phyloP scores from a whole-genome alignment of 2,888 invertebrate genomes.

The Oligia fasciuncula region DNA sequence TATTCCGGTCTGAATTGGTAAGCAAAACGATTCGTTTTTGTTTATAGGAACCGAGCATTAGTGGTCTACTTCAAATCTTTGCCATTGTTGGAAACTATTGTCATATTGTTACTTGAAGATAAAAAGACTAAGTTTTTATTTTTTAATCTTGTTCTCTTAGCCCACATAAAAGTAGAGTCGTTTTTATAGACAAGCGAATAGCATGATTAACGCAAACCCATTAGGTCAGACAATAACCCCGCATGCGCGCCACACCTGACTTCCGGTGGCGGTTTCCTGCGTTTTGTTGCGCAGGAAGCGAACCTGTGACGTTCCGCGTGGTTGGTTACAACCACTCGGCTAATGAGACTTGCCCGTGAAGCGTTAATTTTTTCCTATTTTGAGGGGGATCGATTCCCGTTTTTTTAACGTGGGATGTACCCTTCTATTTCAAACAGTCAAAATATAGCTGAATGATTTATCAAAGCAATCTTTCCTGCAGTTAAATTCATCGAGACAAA shows the following conservation, averaged over 20 bases:
- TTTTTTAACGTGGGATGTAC: not conserved
- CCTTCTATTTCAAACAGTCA: not conserved
- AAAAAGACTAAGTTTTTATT: not conserved
- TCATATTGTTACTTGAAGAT: not conserved
- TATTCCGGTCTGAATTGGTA: not conserved
- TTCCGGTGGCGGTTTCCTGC: conserved; percentile 81
- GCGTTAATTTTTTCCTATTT: not conserved
- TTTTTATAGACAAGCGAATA: conserved; percentile 31
- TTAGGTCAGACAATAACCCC: conserved; percentile 60
- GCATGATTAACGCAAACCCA: conserved; percentile 49
- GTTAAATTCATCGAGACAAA: not conserved
- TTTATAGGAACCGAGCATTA: too few species aligned
- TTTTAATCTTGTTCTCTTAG: not conserved
- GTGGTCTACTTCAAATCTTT: not conserved
- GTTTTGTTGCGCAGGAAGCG: conserved; percentile 77
- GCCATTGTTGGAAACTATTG: not conserved
- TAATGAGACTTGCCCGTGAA: conserved; percentile 19
- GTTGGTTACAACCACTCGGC: conserved; percentile 60
- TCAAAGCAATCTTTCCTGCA: not conserved
- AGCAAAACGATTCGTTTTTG: not conserved
- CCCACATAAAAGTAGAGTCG: not conserved
- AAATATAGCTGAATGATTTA: not conserved
- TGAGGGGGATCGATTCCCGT: conserved; percentile 25
- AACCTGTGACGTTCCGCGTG: conserved; percentile 78
- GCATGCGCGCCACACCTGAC: conserved; percentile 76